Conservation (phyloP, 2,797 vertebrate species). For the Tiaroga cobitis region DNA sequence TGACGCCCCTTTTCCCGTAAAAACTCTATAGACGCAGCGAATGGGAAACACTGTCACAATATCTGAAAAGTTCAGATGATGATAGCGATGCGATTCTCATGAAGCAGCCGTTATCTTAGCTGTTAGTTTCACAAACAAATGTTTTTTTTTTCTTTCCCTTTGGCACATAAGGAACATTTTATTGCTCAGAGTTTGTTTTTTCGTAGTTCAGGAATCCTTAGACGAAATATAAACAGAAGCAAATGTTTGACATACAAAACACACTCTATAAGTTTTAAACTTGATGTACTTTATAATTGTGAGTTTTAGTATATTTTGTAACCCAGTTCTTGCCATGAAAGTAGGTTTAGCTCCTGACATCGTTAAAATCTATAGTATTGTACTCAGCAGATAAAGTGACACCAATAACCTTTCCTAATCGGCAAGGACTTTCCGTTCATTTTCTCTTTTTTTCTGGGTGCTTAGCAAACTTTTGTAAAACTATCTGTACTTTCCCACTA, state of each 20-base stretch:
- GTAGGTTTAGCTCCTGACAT: neutral
- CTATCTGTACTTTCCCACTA: constrained; percentile 30
- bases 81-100: neutral
- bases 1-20: constrained; percentile 52
- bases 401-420: neutral
- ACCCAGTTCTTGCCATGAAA: neutral
- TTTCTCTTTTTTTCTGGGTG: neutral
- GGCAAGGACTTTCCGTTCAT: neutral
- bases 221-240: neutral
- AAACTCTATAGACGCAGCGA: constrained; percentile 29
- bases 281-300: neutral
- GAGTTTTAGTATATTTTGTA: neutral
- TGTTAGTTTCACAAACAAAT: constrained; percentile 12
- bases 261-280: too few relatives aligned
- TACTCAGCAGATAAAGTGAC: constrained; percentile 1
- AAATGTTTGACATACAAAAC: neutral
- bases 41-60: constrained; percentile 28
- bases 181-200: neutral
- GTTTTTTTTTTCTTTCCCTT: neutral
- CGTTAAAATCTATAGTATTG: neutral
- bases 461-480: neutral
- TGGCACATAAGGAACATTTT: neutral
- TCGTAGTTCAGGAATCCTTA: neutral
- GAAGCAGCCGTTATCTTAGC: constrained; percentile 9
- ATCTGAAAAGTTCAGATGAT: constrained; percentile 22